Base-by-base conservation (phyloP, 2,888 invertebrate genomes). In the Saturnia japonica region DNA sequence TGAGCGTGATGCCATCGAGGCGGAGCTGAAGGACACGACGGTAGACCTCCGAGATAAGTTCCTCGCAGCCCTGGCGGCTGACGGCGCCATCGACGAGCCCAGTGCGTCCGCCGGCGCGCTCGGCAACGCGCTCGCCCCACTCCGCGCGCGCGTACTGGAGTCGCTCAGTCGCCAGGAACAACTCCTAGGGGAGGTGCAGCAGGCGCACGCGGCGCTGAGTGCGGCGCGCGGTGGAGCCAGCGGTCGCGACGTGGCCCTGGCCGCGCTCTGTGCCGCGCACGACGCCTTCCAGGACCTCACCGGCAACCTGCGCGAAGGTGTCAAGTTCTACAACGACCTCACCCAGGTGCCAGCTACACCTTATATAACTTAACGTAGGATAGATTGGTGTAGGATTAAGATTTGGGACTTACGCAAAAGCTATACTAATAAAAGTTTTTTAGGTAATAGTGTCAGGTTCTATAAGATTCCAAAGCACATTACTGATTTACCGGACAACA, bases 281-380 rank as follows among this genome's bases (percentile, higher is more conserved):
- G 99, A 99, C 93, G 97, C 97, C 78, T 99, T 96, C 94, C 96
- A 96, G 84, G 98, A 99, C 89, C 95, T 99, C 76, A 96, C 97
- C 80, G 96, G 95, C 84, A 99, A 99, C 94, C 95, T 99, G 75
- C 96, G 96, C 83, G 99, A 99, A 93, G 99, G 99, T 76, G 97
- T 97, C 72, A 99, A 99, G 94, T 99, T 99, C 94, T 97, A 98
- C 91, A 98, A 98, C 88, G 97, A 98, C 91, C 94, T 98, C 75
- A 98, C 98, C n/a, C 96, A 97, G 94, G 96, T 96, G 16, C 57
- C 85, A 28, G 45, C 6, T 7, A 47, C 45, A 47, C 45, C 16
- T 16, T n/a, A n/a, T n/a, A n/a, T n/a, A n/a, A n/a, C n/a, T n/a
- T n/a, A n/a, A n/a, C n/a, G n/a, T n/a, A n/a, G n/a, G n/a, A n/a